Evolutionary conservation across 64 coral and sea anemone species (phyloP).

Genomic region (Stichodactyla helianthus): DNA sequence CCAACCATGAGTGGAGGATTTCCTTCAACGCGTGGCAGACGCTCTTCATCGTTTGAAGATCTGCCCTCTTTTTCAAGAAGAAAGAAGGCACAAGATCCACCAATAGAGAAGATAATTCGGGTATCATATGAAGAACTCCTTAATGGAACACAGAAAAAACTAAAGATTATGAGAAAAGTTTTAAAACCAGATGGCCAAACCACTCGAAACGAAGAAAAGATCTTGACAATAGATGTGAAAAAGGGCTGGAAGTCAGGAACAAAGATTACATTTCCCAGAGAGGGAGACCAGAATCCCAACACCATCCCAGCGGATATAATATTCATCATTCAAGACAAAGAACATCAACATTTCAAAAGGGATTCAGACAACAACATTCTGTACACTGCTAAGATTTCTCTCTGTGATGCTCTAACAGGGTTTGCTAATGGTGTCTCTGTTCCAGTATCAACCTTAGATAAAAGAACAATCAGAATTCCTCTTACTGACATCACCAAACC

Average conservation of each 20-base stretch:
- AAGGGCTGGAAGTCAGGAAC: constrained; percentile 99
- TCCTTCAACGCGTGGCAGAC: background rate
- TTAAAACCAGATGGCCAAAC: constrained; percentile 74
- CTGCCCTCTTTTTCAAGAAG: constrained; percentile 36
- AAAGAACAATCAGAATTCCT: constrained; percentile 64
- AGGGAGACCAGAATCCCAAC: constrained; percentile 91
- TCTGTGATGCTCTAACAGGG: constrained; percentile 85
- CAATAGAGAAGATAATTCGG: constrained; percentile 73
- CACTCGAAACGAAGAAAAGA: constrained; percentile 82
- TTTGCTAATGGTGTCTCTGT: constrained; percentile 26
- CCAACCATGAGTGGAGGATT: background rate
- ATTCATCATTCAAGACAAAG: constrained; percentile 92
- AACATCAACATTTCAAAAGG: constrained; percentile 65
- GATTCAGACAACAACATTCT: constrained; percentile 94
- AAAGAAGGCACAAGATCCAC: constrained; percentile 72
- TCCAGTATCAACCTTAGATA: constrained; percentile 74
- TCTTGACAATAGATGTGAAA: constrained; percentile 79
- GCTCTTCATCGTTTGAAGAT: constrained; percentile 83
- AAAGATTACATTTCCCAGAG: constrained; percentile 88
- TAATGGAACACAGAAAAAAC: constrained; percentile 73
- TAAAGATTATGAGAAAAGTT: constrained; percentile 89
- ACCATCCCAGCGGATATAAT: constrained; percentile 91
- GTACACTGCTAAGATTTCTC: constrained; percentile 62
- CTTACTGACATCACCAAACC: constrained; percentile 66
- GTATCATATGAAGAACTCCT: constrained; percentile 85